phyloP scores from a whole-genome alignment of 2,113 vertebrate species.

The Actenoides hombroni region DNA sequence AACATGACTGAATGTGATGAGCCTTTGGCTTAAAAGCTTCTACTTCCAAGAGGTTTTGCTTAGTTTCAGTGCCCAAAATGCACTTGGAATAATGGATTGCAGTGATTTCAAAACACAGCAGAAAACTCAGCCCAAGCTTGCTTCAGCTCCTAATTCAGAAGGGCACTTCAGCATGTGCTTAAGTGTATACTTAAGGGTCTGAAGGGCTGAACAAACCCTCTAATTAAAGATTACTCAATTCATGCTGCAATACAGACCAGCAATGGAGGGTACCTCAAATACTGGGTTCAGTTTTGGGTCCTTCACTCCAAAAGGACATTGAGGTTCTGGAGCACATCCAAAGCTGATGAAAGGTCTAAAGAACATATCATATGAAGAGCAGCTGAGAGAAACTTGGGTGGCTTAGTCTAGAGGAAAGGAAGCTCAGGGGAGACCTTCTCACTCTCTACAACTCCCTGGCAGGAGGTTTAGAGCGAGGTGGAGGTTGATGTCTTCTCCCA shows the following conservation, averaged over 20 bases:
- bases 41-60: neutral
- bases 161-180: neutral
- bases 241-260: neutral
- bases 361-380: neutral
- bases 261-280: neutral
- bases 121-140: neutral
- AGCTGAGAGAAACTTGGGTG: neutral
- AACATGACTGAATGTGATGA: rapidly evolving
- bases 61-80: neutral
- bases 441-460: neutral
- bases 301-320: neutral
- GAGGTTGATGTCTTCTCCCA: too few relatives aligned
- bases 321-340: neutral
- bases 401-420: neutral
- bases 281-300: neutral
- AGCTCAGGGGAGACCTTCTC: neutral
- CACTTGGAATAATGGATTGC: neutral
- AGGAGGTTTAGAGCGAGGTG: neutral
- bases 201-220: neutral
- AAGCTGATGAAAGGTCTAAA: neutral
- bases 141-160: neutral
- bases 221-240: neutral
- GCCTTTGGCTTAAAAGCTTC: neutral
- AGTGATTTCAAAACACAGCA: neutral
- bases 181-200: neutral